These are phyloP conservation scores for Drosophila dives DNA, from an alignment of 2,888 invertebrate species.

Conservation along the genomic window DNA sequence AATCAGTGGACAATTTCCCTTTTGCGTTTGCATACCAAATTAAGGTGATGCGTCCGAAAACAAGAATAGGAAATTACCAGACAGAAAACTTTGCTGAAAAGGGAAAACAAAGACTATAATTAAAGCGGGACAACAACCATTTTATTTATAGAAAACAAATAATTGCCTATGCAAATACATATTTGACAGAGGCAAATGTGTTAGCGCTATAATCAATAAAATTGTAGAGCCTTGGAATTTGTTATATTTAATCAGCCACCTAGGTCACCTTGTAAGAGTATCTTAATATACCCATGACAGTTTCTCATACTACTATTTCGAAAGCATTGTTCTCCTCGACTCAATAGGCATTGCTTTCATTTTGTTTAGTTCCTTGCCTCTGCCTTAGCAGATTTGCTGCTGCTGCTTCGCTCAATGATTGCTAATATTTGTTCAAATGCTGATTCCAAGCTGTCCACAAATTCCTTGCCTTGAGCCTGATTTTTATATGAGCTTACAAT, in stretches of 20 bases:
- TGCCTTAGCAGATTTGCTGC: conserved; percentile 34
- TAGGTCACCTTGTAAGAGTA: conserved; percentile 26
- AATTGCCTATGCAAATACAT: conserved; percentile 7
- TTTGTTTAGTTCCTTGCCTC: conserved; percentile 18
- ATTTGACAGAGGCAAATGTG: conserved; percentile 23
- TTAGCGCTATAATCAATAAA: conserved; percentile 46
- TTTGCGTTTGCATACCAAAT: conserved; percentile 51
- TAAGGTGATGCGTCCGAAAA: conserved; percentile 22
- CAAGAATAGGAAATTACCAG: conserved; percentile 38
- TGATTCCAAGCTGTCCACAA: conserved; percentile 89
- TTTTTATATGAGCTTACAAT: conserved; percentile 92
- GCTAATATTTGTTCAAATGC: conserved; percentile 89
- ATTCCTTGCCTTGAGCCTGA: conserved; percentile 89
- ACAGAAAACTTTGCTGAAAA: conserved; percentile 29
- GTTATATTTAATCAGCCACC: conserved; percentile 45
- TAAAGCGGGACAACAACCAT: conserved; percentile 29
- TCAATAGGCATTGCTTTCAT: background rate
- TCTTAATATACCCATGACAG: conserved; percentile 31
- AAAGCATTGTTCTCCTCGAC: background rate
- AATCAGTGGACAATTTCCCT: conserved; percentile 46
- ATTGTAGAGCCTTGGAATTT: conserved; percentile 44
- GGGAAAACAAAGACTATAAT: conserved; percentile 25
- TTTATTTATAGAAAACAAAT: conserved; percentile 43
- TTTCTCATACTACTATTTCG: conserved; percentile 9
- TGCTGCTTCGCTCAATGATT: conserved; percentile 71